phyloP scores from a whole-genome alignment of 2,888 invertebrate genomes.

The Lacanobia oleracea region DNA sequence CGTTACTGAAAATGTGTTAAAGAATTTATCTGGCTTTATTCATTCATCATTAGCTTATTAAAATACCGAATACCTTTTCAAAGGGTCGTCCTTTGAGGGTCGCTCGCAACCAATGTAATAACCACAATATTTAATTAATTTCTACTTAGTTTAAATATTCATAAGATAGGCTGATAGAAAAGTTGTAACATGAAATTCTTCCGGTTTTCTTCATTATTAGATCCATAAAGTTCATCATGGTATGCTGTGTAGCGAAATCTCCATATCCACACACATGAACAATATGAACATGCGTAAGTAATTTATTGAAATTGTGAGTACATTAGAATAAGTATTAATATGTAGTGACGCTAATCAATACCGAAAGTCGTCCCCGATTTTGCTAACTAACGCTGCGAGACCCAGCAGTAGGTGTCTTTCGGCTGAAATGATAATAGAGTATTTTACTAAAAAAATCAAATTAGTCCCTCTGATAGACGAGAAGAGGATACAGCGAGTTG shows the following conservation, averaged over 20 bases:
- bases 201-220: background rate
- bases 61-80: constrained; percentile 20
- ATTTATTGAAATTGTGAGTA: background rate
- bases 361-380: background rate
- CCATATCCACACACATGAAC: no score
- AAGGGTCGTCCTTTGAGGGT: background rate
- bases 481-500: no score
- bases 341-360: background rate
- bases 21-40: background rate
- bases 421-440: no score
- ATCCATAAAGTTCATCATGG: background rate
- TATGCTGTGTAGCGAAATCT: background rate
- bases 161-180: constrained; percentile 29
- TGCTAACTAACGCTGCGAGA: no score
- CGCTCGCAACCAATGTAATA: constrained; percentile 20
- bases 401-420: no score
- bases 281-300: no score
- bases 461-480: no score
- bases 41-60: constrained; percentile 9
- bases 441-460: no score
- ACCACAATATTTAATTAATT: constrained; percentile 54
- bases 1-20: background rate
- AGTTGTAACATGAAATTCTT: constrained; percentile 34
- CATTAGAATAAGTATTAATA: no score
- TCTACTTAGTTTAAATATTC: constrained; percentile 35